Conservation (phyloP, 2,888 invertebrate genomes). For the Chrysotoxum bicinctum region DNA sequence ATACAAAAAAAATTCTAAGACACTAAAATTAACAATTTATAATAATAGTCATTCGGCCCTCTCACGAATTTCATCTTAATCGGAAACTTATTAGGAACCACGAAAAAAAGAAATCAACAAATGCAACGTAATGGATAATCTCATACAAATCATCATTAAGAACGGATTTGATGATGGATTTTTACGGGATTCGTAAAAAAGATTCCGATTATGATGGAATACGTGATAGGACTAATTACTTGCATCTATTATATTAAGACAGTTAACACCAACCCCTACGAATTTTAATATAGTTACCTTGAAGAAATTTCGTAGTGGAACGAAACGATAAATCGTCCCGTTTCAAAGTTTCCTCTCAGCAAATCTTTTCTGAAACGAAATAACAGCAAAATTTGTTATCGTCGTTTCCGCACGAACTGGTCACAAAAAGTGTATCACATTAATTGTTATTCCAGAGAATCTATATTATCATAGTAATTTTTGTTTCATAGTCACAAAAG, state of each 20-base stretch:
- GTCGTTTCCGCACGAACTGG: slow-evolving; percentile 60
- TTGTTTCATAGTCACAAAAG: slow-evolving; percentile 46
- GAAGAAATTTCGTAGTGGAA: slow-evolving; percentile 72
- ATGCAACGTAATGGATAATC: too few relatives aligned
- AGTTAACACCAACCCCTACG: slow-evolving; percentile 57
- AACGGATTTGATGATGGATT: too few relatives aligned
- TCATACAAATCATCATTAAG: too few relatives aligned
- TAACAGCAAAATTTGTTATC: slow-evolving; percentile 70
- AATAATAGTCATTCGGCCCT: slow-evolving; percentile 5
- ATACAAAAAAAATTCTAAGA: slow-evolving; percentile 5
- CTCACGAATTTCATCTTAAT: too few relatives aligned
- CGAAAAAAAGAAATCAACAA: too few relatives aligned
- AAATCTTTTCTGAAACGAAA: slow-evolving; percentile 73
- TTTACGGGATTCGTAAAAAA: too few relatives aligned
- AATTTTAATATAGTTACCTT: slow-evolving; percentile 63
- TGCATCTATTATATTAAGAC: not conserved
- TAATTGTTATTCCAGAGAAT: slow-evolving; percentile 29
- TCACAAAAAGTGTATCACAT: slow-evolving; percentile 28
- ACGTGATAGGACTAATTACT: too few relatives aligned
- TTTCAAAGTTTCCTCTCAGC: slow-evolving; percentile 73
- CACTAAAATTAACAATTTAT: slow-evolving; percentile 42
- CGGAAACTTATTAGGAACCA: too few relatives aligned
- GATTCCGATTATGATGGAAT: too few relatives aligned
- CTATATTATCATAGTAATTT: slow-evolving; percentile 19
- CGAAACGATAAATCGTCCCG: slow-evolving; percentile 72